Conservation (phyloP, 2,888 invertebrate genomes). For the Agrotis ipsilon region DNA sequence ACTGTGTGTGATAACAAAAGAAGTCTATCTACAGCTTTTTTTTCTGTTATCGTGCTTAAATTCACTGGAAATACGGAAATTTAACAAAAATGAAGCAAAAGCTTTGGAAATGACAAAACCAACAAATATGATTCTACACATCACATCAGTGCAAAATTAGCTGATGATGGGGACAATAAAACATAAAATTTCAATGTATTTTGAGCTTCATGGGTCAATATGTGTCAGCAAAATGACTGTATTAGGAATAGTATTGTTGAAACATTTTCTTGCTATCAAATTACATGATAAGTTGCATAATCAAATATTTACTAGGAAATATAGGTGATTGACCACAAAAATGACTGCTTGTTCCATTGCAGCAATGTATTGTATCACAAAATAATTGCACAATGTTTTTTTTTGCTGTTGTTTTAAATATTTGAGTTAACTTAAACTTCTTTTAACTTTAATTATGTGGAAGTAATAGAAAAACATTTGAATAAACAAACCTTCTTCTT, state of each 20-base stretch:
- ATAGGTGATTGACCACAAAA: constrained; percentile 32
- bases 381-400: constrained; percentile 7
- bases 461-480: background rate
- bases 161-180: background rate
- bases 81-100: constrained; percentile 3
- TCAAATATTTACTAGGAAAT: constrained; percentile 19
- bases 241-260: background rate
- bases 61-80: constrained; percentile 3
- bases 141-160: constrained; percentile 11
- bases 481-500: too few relatives aligned
- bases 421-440: background rate
- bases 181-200: background rate
- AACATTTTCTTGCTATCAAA: constrained; percentile 23
- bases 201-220: background rate
- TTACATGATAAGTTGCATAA: constrained; percentile 40
- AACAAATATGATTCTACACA: constrained; percentile 2
- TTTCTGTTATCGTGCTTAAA: background rate
- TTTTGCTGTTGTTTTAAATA: background rate
- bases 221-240: background rate
- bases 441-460: background rate
- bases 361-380: constrained; percentile 25
- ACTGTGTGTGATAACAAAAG: constrained; percentile 40
- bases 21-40: constrained; percentile 21
- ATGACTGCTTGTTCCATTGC: constrained; percentile 17
- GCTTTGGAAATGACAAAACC: constrained; percentile 1